These are phyloP conservation scores for Leptinotarsa texana DNA, from an alignment of 1,140 invertebrate species.

Conservation along the genomic window DNA sequence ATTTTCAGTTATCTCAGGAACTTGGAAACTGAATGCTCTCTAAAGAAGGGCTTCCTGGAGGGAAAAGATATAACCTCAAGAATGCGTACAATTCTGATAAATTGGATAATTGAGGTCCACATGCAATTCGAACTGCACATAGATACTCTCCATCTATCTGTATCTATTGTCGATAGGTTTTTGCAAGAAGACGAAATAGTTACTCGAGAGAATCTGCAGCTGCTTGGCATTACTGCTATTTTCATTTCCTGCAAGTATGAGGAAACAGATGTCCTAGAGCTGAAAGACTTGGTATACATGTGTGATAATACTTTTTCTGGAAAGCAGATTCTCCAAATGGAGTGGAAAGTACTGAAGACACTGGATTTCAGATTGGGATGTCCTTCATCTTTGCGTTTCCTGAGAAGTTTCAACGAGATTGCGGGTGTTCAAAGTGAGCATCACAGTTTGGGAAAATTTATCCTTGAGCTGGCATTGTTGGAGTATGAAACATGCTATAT, in stretches of 20 bases:
- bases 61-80: conserved; percentile 71
- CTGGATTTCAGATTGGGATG: conserved; percentile 81
- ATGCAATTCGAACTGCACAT: conserved; percentile 82
- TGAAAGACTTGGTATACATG: conserved; percentile 89
- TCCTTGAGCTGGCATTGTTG: conserved; percentile 79
- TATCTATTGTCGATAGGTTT: conserved; percentile 88
- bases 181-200: conserved; percentile 69
- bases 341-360: conserved; percentile 74
- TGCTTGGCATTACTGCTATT: conserved; percentile 89
- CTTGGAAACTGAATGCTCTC: conserved; percentile 56
- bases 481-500: conserved; percentile 82
- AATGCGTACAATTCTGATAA: conserved; percentile 86
- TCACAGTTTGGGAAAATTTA: conserved; percentile 57
- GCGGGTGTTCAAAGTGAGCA: conserved; percentile 68
- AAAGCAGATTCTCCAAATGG: conserved; percentile 65
- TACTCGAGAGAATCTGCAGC: conserved; percentile 73
- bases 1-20: too few species aligned
- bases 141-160: conserved; percentile 88
- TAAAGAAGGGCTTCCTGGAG: conserved; percentile 65
- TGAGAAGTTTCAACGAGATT: conserved; percentile 71
- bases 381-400: conserved; percentile 85
- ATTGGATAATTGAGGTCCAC: conserved; percentile 94
- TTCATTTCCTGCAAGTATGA: conserved; percentile 94
- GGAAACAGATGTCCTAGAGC: conserved; percentile 87
- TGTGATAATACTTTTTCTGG: conserved; percentile 71